Evolutionary conservation across 1,140 invertebrate genomes (phyloP).

Genomic region (Leptopilina clavipes): DNA sequence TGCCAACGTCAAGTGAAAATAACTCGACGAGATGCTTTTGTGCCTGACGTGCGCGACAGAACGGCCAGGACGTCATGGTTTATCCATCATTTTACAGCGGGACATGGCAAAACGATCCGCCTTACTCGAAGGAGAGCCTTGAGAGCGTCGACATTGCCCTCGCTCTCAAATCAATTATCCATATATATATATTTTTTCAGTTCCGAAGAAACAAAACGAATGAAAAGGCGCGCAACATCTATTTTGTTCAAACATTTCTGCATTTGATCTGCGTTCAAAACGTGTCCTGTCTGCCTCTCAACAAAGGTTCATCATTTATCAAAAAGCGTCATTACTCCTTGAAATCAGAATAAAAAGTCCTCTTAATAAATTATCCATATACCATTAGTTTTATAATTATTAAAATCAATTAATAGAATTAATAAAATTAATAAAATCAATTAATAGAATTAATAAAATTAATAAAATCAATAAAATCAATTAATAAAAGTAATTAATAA

Average conservation of each 20-base stretch:
- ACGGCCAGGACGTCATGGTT: constrained; percentile 57
- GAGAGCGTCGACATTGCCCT: constrained; percentile 37
- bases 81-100: constrained; percentile 66
- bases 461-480: no score
- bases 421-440: no score
- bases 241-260: not conserved
- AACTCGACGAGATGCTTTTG: constrained; percentile 64
- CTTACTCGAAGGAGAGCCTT: constrained; percentile 38
- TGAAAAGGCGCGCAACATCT: not conserved
- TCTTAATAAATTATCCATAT: no score
- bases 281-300: not conserved
- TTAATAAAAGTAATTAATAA: no score
- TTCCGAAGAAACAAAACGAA: constrained; percentile 38
- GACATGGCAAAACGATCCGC: constrained; percentile 37
- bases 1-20: constrained; percentile 63
- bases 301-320: constrained; percentile 25
- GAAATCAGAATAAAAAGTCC: no score
- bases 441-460: no score
- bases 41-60: constrained; percentile 65
- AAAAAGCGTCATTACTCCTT: no score
- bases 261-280: constrained; percentile 17
- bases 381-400: no score
- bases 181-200: constrained; percentile 43
- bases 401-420: no score
- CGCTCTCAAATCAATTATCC: constrained; percentile 52